Evolutionary conservation across 1,140 invertebrate genomes (phyloP), one percentile per base, ranked within the genome.

Genomic region (Aporrectodea caliginosa): DNA sequence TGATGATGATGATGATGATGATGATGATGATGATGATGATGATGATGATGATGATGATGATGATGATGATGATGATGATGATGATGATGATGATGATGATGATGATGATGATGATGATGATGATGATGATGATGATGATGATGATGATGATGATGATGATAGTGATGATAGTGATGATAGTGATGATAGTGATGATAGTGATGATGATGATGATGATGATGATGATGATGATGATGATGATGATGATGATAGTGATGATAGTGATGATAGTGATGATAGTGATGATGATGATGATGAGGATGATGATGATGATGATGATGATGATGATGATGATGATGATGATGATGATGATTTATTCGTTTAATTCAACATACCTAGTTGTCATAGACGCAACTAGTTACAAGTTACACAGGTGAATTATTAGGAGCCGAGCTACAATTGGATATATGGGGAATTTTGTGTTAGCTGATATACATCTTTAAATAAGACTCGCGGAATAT

Each of bases 21-120:
- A 72, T 72, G 70, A 72, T 72, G 70, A 72, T 72, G 31, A 27
- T 72, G n/a, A 27, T 72, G 70, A 72, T 29, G 31, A 72, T 32
- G 70, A 29, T 72, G 31, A 27, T 72, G 31, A 72, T 72, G 70
- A 72, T 72, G 70, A 72, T 72, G 70, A 72, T 72, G 70, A 72
- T 72, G 70, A 72, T 72, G 70, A 72, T 32, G 70, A 29, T 29
- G 31, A 29, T 32, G 31, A 32, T 72, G 31, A 29, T 72, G 70
- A 72, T 72, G 70, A 72, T 72, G 70, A 72, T 72, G 70, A 72
- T 32, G 70, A 29, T 29, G 31, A 29, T 32, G 31, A 32, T 72
- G 70, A 29, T 72, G 70, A 72, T 72, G 70, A 72, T 72, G 70
- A 27, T 72, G 70, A 72, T 72, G 70, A 72, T 75, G 32, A 75